Percentiles rank a stretch among this genome's conserved stretches.
phyloP scores from a whole-genome alignment of 1,140 invertebrate species.

The Drosophila asahinai region DNA sequence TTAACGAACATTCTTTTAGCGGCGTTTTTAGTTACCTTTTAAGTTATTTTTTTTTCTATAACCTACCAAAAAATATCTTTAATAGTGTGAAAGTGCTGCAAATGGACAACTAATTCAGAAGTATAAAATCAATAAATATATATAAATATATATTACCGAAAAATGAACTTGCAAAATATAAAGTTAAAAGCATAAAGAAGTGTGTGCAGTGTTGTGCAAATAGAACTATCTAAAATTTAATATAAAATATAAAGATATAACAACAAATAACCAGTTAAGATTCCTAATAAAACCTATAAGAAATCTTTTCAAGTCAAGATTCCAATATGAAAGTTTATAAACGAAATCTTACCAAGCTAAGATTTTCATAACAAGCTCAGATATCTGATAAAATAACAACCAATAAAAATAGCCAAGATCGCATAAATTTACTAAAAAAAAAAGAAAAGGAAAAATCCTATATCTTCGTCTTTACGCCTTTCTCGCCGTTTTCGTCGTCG shows the following conservation, averaged over 20 bases:
- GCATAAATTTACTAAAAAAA: not conserved
- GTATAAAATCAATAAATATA: not conserved
- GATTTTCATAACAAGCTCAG: not conserved
- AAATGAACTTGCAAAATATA: slow-evolving; percentile 18
- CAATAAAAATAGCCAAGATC: not conserved
- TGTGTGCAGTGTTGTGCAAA: slow-evolving; percentile 57
- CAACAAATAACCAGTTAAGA: not conserved
- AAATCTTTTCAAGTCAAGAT: slow-evolving; percentile 2
- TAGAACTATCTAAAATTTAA: slow-evolving; percentile 30
- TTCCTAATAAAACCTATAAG: not conserved
- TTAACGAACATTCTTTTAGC: slow-evolving; percentile 48
- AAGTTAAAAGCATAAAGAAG: slow-evolving; percentile 10
- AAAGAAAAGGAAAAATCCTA: not conserved
- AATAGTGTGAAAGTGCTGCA: slow-evolving; percentile 43
- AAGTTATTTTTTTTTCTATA: slow-evolving; percentile 51
- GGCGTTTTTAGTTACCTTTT: slow-evolving; percentile 52
- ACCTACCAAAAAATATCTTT: not conserved
- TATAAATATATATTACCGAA: slow-evolving; percentile 3
- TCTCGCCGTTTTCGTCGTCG: slow-evolving; percentile 5
- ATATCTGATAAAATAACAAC: not conserved
- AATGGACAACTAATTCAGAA: slow-evolving; percentile 27
- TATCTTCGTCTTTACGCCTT: slow-evolving; percentile 2
- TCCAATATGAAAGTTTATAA: not conserved
- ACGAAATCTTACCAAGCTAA: slow-evolving; percentile 1
- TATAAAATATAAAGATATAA: not conserved